phyloP scores from a whole-genome alignment of 1,140 invertebrate genomes.

The Araneus ventricosus region DNA sequence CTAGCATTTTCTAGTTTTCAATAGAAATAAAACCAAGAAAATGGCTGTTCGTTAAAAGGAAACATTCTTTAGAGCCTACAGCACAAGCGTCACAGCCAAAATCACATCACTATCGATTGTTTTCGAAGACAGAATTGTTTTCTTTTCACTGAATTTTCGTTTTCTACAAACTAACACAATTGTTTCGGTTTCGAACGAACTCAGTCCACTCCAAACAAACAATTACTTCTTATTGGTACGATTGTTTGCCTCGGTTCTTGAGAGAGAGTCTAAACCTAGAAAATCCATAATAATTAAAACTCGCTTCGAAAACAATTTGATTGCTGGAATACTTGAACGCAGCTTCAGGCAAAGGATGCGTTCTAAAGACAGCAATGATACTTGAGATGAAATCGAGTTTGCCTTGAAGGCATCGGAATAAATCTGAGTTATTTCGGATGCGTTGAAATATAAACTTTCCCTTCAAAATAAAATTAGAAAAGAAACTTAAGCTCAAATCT shows the following conservation, averaged over 20 bases:
- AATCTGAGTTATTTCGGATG: too few relatives aligned
- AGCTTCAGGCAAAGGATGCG: neutral
- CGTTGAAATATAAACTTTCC: too few relatives aligned
- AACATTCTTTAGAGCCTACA: neutral
- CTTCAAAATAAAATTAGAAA: too few relatives aligned
- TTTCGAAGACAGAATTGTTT: neutral
- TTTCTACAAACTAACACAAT: neutral
- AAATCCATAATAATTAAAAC: constrained; percentile 35
- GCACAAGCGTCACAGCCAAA: neutral
- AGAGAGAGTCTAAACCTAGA: neutral
- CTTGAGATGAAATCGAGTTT: neutral
- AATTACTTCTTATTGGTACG: neutral
- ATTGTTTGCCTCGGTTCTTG: neutral
- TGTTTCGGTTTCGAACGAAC: neutral
- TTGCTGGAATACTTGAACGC: neutral
- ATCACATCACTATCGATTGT: neutral
- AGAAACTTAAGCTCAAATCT: too few relatives aligned
- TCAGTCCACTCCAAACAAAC: neutral
- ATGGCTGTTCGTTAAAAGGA: neutral
- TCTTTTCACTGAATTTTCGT: neutral
- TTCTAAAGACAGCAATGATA: neutral
- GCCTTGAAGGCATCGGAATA: neutral
- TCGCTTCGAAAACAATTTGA: neutral
- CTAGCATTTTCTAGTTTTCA: neutral
- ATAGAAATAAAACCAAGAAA: neutral